Conservation (phyloP, 1,140 invertebrate species). For the Marisa cornuarietis region DNA sequence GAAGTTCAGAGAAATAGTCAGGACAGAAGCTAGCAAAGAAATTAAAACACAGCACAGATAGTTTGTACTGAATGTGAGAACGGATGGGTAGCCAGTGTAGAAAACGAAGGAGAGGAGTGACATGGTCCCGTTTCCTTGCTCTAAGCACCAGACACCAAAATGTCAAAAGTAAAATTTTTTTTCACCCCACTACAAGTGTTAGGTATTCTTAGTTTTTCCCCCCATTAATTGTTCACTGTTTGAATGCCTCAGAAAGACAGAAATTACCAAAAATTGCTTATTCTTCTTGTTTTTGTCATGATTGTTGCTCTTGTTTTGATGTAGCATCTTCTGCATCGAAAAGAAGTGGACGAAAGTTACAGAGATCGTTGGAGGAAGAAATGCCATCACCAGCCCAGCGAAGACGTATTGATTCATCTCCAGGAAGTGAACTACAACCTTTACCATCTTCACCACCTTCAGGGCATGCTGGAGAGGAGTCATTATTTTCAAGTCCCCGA, state of each 20-base stretch:
- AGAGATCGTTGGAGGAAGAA: slow-evolving; percentile 1
- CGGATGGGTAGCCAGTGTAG: no score
- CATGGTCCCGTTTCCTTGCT: no score
- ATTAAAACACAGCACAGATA: no score
- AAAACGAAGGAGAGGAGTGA: no score
- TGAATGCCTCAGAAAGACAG: background rate
- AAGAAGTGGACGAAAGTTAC: slow-evolving; percentile 29
- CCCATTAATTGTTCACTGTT: background rate
- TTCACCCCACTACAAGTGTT: background rate
- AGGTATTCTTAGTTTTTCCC: background rate
- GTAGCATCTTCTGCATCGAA: slow-evolving; percentile 33
- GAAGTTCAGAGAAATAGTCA: no score
- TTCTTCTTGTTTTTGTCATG: no score
- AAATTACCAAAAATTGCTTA: background rate
- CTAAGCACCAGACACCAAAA: background rate
- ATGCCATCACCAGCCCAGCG: slow-evolving; percentile 47
- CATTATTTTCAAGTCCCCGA: slow-evolving; percentile 57
- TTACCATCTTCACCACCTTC: slow-evolving; percentile 51
- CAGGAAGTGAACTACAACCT: slow-evolving; percentile 46
- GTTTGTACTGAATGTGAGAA: no score
- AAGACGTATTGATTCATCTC: slow-evolving; percentile 44
- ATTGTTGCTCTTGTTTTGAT: background rate
- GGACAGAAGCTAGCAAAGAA: no score
- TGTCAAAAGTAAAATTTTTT: background rate
- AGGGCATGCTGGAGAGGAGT: slow-evolving; percentile 41